Conservation (phyloP, 2,888 invertebrate genomes). For the Dromius quadrimaculatus region DNA sequence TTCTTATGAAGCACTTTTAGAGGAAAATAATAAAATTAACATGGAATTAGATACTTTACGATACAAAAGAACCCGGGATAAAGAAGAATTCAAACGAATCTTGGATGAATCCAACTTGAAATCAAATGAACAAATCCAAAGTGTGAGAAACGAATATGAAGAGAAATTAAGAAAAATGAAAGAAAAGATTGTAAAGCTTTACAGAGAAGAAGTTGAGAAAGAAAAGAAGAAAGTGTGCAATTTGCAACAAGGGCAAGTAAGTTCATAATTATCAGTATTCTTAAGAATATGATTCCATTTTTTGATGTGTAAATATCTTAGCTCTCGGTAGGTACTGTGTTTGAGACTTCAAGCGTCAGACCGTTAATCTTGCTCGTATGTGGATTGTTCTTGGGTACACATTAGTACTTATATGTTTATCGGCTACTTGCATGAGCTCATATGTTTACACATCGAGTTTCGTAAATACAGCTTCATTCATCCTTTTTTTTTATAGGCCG, state of each 20-base stretch:
- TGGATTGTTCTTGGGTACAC: no score
- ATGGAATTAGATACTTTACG: conserved; percentile 64
- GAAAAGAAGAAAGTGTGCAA: conserved; percentile 70
- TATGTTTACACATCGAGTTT: no score
- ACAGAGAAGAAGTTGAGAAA: conserved; percentile 74
- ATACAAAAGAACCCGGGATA: conserved; percentile 62
- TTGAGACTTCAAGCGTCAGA: no score
- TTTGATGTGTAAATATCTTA: no score
- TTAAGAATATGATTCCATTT: no score
- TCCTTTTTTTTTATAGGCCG: conserved; percentile 53
- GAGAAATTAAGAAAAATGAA: conserved; percentile 84
- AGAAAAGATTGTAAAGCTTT: conserved; percentile 81
- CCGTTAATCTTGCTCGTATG: no score
- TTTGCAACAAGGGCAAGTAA: conserved; percentile 70
- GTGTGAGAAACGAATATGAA: conserved; percentile 77
- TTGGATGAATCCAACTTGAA: conserved; percentile 61
- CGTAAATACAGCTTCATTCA: no score
- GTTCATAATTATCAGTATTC: no score
- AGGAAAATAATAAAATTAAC: conserved; percentile 63
- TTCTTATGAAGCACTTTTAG: conserved; percentile 63
- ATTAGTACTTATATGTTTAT: no score
- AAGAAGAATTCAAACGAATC: conserved; percentile 62
- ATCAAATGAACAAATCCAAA: conserved; percentile 67
- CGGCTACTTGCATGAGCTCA: no score
- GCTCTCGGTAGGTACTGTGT: no score